Base-by-base conservation (phyloP, 2,797 vertebrate genomes). In the Brachyrhaphis roseni region DNA sequence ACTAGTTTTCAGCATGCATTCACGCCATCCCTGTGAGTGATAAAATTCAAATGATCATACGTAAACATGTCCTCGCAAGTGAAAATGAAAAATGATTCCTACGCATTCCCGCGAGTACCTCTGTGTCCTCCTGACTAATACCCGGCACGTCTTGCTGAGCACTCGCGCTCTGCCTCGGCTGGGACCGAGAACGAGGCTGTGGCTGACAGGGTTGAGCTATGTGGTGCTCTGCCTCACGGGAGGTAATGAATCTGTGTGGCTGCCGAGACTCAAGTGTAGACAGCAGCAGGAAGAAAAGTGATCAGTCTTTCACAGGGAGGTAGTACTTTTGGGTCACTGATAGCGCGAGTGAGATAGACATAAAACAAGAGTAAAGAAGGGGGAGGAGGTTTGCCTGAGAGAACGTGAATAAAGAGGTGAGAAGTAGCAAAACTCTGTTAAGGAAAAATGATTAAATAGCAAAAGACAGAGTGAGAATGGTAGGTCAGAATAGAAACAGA, bases 171-270 rank as follows among this genome's bases (percentile, higher is more conserved):
- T 11, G 72, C 82, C 81, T 8, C 77, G 75, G 76, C 81, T 75
- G 86, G 87, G 81, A 62, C 87, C 45, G 74, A 78, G 89, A 85
- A 66, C 20, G 75, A 87, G 84, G 78, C 78, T 28, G 85, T 1
- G 83, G 82, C 80, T 87, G 90, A 88, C 90, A 82, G 84, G 36
- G 79, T 78, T 87, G 90, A 93, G 90, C 78, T 91, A 88, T 90
- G 90, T 79, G 86, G 83, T 62, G 85, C 90, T 87, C 85, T 18
- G 87, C 89, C 82, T 83, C 75, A 47, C 7, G 47, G 91, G 91
- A 87, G 88, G 89, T 90, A 91, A 91, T 93, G 91, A 93, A 94
- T 93, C 84, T 78, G 85, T 66, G 80, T 80, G 87, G 81, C 89
- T 88, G 88, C 86, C 82, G 26, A 73, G 77, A 82, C 86, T 82